Evolutionary conservation across 2,888 invertebrate species (phyloP).

Genomic region (Epicampocera succincta): DNA sequence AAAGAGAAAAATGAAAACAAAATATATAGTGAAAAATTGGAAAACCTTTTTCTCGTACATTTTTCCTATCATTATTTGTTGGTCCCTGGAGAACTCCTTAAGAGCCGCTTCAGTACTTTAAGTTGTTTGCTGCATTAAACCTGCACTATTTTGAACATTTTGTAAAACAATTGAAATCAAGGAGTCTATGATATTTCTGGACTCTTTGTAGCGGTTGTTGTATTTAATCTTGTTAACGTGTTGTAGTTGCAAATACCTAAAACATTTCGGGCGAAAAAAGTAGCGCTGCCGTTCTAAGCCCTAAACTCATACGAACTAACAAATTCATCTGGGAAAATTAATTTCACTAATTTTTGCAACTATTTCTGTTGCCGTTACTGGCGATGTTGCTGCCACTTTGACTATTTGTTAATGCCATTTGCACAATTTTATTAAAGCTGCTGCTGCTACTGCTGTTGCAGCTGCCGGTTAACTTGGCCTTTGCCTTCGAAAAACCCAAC

Average conservation of each 20-base stretch:
- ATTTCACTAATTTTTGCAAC: slow-evolving; percentile 10
- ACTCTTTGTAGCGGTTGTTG: slow-evolving; percentile 3
- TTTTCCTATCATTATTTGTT: slow-evolving; percentile 43
- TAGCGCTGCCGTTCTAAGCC: slow-evolving; percentile 34
- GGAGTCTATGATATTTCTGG: slow-evolving; percentile 45
- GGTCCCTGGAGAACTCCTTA: slow-evolving; percentile 43
- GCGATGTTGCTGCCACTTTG: slow-evolving; percentile 13
- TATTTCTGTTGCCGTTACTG: neutral
- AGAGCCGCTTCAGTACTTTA: slow-evolving; percentile 9
- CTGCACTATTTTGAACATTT: slow-evolving; percentile 23
- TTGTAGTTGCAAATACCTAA: slow-evolving; percentile 8
- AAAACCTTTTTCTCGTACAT: neutral
- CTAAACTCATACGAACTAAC: slow-evolving; percentile 4
- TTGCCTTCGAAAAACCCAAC: slow-evolving; percentile 29
- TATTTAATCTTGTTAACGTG: slow-evolving; percentile 18
- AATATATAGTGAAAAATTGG: too few species aligned
- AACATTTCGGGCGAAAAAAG: neutral
- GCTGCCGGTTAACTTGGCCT: slow-evolving; percentile 45
- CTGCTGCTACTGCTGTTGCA: slow-evolving; percentile 16
- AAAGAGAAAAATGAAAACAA: too few species aligned
- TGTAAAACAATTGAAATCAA: slow-evolving; percentile 59
- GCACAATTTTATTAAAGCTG: slow-evolving; percentile 37
- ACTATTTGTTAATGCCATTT: slow-evolving; percentile 46
- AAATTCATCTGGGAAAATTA: neutral
- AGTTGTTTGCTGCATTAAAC: slow-evolving; percentile 7